A percentile compares a stretch with the other conserved stretches of the same genome.
phyloP scores from a whole-genome alignment of 92 coral and sea anemone species.

The Paragorgia papillata region DNA sequence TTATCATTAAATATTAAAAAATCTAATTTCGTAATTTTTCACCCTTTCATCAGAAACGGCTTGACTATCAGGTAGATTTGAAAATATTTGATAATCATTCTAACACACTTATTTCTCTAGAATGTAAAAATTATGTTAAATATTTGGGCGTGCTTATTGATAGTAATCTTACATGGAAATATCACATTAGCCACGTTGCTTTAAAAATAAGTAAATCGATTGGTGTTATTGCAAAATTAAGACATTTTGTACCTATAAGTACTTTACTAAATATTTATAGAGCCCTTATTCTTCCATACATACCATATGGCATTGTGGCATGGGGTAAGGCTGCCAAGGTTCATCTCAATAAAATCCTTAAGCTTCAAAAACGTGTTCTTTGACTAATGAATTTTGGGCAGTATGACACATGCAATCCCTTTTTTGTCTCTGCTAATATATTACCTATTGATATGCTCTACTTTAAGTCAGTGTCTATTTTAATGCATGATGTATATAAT shows the following conservation, averaged over 20 bases:
- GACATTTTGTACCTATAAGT: conserved; percentile 54
- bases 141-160: too few species aligned
- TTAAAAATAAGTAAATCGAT: too few species aligned
- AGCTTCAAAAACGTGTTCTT: conserved; percentile 55
- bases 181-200: too few species aligned
- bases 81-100: too few species aligned
- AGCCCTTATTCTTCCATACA: conserved; percentile 58
- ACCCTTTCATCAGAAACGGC: too few species aligned
- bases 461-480: conserved; percentile 36
- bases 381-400: conserved; percentile 49
- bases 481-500: conserved; percentile 60
- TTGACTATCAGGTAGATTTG: too few species aligned
- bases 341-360: conserved; percentile 52
- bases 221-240: too few species aligned
- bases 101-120: too few species aligned
- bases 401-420: conserved; percentile 43
- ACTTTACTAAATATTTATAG: conserved; percentile 41
- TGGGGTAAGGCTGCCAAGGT: conserved; percentile 62
- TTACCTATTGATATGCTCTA: conserved; percentile 49
- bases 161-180: too few species aligned
- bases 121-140: too few species aligned
- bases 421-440: conserved; percentile 43
- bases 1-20: too few species aligned
- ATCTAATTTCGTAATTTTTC: too few species aligned
- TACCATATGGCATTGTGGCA: conserved; percentile 50